phyloP scores from a whole-genome alignment of 1,140 invertebrate species.

The Danaus melanippus region DNA sequence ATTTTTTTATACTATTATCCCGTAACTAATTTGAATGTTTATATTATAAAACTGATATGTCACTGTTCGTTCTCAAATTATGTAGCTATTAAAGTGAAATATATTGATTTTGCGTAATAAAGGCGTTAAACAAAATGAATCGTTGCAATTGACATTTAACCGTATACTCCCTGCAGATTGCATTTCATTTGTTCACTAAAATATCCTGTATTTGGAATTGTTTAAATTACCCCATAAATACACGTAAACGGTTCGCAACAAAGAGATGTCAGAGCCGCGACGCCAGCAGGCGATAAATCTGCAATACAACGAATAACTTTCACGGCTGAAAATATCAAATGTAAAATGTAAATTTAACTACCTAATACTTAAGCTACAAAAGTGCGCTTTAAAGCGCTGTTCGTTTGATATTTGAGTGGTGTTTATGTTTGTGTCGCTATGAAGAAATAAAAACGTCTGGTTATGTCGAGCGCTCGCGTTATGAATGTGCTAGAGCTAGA shows the following conservation, averaged over 20 bases:
- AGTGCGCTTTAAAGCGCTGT: conserved; percentile 57
- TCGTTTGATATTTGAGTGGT: conserved; percentile 63
- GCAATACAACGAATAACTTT: conserved; percentile 47
- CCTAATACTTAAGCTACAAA: conserved; percentile 53
- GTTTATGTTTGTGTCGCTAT: conserved; percentile 55
- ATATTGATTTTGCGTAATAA: too few species aligned
- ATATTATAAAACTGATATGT: too few species aligned
- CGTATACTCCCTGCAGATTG: conserved; percentile 14
- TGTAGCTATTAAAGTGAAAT: too few species aligned
- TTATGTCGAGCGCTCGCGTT: conserved; percentile 35
- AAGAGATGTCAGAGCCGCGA: conserved; percentile 39
- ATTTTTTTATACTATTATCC: too few species aligned
- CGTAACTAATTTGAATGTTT: too few species aligned
- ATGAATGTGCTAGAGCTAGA: conserved; percentile 55
- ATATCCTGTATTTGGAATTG: conserved; percentile 39
- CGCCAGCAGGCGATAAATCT: conserved; percentile 47
- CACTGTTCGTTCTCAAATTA: too few species aligned
- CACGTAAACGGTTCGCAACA: conserved; percentile 49
- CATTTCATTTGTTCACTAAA: conserved; percentile 32
- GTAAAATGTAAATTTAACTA: conserved; percentile 65
- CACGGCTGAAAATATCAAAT: conserved; percentile 37
- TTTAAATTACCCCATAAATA: conserved; percentile 61
- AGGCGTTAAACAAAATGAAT: neutral
- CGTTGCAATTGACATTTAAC: conserved; percentile 18
- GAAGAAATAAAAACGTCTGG: conserved; percentile 66